Percentiles rank a stretch among this genome's conserved stretches.
phyloP scores from a whole-genome alignment of 2,888 invertebrate genomes.

The Macrosiphum euphorbiae region DNA sequence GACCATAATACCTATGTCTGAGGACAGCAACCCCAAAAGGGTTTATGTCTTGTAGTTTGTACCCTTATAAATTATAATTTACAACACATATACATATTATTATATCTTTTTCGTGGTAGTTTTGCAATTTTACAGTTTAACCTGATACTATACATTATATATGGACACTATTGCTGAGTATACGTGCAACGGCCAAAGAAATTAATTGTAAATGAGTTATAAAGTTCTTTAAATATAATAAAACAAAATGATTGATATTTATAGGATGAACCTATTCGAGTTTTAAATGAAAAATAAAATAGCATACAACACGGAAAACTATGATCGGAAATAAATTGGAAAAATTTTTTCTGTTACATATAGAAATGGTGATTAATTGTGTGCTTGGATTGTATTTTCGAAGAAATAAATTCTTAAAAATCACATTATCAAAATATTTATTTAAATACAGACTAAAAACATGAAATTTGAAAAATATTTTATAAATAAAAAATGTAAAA shows the following conservation, averaged over 20 bases:
- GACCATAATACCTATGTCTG: not conserved
- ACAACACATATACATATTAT: not conserved
- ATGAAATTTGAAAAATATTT: no score
- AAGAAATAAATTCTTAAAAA: not conserved
- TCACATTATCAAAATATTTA: not conserved
- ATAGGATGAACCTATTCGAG: not conserved
- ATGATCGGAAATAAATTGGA: not conserved
- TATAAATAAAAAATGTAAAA: not conserved
- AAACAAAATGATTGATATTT: not conserved
- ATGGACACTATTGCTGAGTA: not conserved
- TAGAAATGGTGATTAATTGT: not conserved
- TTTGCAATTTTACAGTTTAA: not conserved
- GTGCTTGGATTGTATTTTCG: not conserved
- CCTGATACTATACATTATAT: not conserved
- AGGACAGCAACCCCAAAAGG: conserved; percentile 27
- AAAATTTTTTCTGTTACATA: not conserved
- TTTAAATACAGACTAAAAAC: not conserved
- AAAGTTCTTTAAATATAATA: not conserved
- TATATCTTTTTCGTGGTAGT: not conserved
- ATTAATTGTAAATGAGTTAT: not conserved
- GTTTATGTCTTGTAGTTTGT: not conserved
- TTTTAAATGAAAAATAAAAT: not conserved
- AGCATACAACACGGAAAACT: not conserved
- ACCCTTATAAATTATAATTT: not conserved
- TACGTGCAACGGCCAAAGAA: not conserved